Evolutionary conservation across 2,113 vertebrate species (phyloP).

Genomic region (Apodemus sylvaticus): DNA sequence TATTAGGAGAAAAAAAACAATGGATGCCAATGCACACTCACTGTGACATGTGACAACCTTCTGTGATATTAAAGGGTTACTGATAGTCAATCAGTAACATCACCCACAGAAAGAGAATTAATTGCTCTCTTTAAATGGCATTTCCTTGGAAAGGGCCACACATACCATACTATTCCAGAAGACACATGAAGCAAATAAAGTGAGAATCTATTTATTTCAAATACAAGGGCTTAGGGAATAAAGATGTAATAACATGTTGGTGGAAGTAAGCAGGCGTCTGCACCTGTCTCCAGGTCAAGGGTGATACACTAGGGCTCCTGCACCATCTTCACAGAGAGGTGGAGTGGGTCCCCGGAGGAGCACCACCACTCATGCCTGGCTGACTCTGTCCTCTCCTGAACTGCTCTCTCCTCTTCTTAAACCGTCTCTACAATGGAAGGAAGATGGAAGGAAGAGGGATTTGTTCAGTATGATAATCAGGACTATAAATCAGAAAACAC

Average conservation of each 20-base stretch:
- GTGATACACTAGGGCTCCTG: constrained; percentile 62
- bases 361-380: too few relatives aligned
- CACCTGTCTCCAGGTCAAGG: not conserved
- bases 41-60: too few relatives aligned
- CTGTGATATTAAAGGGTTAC: not conserved
- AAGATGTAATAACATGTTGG: too few relatives aligned
- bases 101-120: not conserved
- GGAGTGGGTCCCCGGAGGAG: too few relatives aligned
- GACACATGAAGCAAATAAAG: not conserved
- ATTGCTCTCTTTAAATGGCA: not conserved
- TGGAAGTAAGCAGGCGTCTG: too few relatives aligned
- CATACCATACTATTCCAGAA: not conserved
- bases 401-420: not conserved
- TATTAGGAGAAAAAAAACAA: not conserved
- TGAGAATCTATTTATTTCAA: constrained; percentile 45
- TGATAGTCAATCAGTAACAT: not conserved
- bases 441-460: not conserved
- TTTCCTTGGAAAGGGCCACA: not conserved
- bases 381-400: not conserved
- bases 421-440: not conserved
- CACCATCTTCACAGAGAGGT: constrained; percentile 62
- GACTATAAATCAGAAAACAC: too few relatives aligned
- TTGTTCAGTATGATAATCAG: too few relatives aligned
- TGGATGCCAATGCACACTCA: not conserved
- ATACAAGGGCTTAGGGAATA: not conserved